Conservation (phyloP, 2,888 invertebrate species). For the Cerceris rybyensis region DNA sequence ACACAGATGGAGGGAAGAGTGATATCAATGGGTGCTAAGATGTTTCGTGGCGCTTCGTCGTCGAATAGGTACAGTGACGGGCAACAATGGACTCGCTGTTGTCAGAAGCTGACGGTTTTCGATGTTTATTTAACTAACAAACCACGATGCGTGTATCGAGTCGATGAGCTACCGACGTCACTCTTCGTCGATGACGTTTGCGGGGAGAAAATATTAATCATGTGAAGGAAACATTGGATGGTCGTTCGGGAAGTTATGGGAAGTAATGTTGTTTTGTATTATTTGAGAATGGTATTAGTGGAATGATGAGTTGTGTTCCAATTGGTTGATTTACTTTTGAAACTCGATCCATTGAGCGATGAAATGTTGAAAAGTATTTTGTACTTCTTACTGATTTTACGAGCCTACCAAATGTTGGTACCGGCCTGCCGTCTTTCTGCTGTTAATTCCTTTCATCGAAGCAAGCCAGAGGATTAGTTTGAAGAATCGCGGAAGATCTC, state of each 20-base stretch:
- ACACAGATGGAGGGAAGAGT: slow-evolving; percentile 20
- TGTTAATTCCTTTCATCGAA: slow-evolving; percentile 55
- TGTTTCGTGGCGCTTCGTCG: slow-evolving; percentile 52
- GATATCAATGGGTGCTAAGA: slow-evolving; percentile 51
- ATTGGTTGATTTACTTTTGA: too few relatives aligned
- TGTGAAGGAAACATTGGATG: too few relatives aligned
- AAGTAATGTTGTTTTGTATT: too few relatives aligned
- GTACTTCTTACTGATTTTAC: neutral
- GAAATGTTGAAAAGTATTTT: neutral
- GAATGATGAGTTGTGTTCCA: too few relatives aligned
- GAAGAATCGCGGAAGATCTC: slow-evolving; percentile 59
- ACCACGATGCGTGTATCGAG: slow-evolving; percentile 48
- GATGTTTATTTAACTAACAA: slow-evolving; percentile 78
- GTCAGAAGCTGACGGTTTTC: slow-evolving; percentile 42
- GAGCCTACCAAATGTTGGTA: neutral
- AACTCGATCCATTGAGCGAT: too few relatives aligned
- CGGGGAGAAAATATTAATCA: neutral
- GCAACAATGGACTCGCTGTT: slow-evolving; percentile 70
- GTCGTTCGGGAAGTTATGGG: too few relatives aligned
- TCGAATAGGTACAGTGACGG: slow-evolving; percentile 29
- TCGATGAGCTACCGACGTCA: slow-evolving; percentile 35
- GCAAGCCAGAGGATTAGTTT: slow-evolving; percentile 67
- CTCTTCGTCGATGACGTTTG: slow-evolving; percentile 19
- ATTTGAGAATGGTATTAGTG: too few relatives aligned
- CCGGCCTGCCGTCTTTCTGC: slow-evolving; percentile 19